These are phyloP conservation scores for Lasioglossum baleicum DNA, from an alignment of 1,140 invertebrate genomes.

Conservation along the genomic window DNA sequence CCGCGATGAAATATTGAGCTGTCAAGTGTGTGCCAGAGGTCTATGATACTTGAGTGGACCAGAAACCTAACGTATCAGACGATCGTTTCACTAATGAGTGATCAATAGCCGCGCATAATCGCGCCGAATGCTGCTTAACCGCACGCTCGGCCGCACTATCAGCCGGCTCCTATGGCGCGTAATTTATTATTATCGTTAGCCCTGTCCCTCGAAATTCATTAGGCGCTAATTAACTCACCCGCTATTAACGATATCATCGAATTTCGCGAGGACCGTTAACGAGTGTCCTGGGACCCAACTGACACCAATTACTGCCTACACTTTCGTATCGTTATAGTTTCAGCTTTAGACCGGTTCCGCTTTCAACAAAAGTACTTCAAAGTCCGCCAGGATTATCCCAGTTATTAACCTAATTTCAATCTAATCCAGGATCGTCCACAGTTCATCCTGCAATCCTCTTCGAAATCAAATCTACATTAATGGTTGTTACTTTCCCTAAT, in stretches of 20 bases:
- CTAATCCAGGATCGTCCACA: too few species aligned
- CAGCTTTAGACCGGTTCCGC: too few species aligned
- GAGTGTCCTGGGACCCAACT: background rate
- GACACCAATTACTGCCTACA: background rate
- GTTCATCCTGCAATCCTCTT: too few species aligned
- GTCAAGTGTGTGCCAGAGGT: conserved; percentile 35
- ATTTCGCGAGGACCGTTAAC: conserved; percentile 15
- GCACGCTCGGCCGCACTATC: conserved; percentile 13
- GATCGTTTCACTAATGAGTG: conserved; percentile 52
- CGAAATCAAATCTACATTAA: too few species aligned
- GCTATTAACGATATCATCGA: conserved; percentile 38
- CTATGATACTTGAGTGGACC: conserved; percentile 43
- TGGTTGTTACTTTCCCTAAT: too few species aligned
- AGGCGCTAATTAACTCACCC: conserved; percentile 39
- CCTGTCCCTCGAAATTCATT: conserved; percentile 37
- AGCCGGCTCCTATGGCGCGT: conserved; percentile 8
- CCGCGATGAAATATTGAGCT: conserved; percentile 46
- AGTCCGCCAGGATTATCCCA: too few species aligned
- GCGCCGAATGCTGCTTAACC: conserved; percentile 43
- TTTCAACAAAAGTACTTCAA: too few species aligned
- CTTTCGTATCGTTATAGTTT: background rate
- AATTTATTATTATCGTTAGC: conserved; percentile 48
- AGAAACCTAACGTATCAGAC: conserved; percentile 47
- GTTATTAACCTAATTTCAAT: too few species aligned
- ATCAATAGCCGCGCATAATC: conserved; percentile 40